Evolutionary conservation across 2,797 vertebrate species (phyloP).

Genomic region (Aeoliscus strigatus): DNA sequence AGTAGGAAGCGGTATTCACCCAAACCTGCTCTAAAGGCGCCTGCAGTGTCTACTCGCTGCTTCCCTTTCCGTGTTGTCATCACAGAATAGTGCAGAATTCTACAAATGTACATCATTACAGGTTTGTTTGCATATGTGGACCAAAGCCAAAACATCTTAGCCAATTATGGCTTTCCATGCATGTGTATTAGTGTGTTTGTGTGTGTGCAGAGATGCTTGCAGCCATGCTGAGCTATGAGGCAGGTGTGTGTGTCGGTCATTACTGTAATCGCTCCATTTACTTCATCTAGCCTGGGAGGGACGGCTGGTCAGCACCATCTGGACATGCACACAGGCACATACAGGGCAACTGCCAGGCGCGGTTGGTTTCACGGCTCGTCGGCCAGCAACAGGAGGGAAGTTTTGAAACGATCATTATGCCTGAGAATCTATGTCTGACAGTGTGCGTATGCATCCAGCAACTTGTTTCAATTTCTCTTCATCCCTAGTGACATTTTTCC

Average conservation of each 20-base stretch:
- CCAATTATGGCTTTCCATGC: conserved; percentile 13
- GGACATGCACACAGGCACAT: conserved; percentile 48
- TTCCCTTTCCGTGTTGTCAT: conserved; percentile 3
- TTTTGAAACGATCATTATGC: conserved; percentile 35
- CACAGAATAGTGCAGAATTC: conserved; percentile 14
- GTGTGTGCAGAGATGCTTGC: conserved; percentile 43
- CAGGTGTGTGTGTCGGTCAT: conserved; percentile 71
- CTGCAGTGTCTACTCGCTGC: conserved; percentile 6
- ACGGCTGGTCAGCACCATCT: conserved; percentile 76
- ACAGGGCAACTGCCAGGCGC: conserved; percentile 36
- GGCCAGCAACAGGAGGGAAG: conserved; percentile 51
- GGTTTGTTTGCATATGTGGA: conserved; percentile 4
- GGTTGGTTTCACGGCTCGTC: conserved; percentile 35
- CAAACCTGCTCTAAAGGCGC: conserved; percentile 5
- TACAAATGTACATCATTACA: conserved; percentile 6
- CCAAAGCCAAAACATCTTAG: conserved; percentile 10
- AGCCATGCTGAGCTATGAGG: conserved; percentile 52
- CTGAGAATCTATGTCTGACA: conserved; percentile 12
- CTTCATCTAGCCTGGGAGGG: conserved; percentile 65
- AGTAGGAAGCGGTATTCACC: conserved; percentile 18
- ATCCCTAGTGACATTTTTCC: conserved; percentile 23
- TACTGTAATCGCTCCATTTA: conserved; percentile 75
- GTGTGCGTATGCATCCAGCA: conserved; percentile 13
- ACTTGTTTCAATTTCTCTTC: conserved; percentile 19
- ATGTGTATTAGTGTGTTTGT: conserved; percentile 7